Evolutionary conservation across 2,797 vertebrate genomes (phyloP), one percentile per base, ranked within the genome.

Genomic region (Uromys caudimaculatus): DNA sequence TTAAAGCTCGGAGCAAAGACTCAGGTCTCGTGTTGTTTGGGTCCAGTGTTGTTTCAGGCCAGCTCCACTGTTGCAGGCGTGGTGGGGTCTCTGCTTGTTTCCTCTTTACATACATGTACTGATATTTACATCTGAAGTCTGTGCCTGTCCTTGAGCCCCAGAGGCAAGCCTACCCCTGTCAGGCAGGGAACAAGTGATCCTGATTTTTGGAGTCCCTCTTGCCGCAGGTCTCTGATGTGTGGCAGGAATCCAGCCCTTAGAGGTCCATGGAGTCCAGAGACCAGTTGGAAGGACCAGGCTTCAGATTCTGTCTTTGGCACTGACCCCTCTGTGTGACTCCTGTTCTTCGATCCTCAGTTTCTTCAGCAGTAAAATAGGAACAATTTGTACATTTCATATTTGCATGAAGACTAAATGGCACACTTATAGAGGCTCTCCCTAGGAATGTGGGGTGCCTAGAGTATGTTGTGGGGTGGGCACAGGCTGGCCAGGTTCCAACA

Each of bases 1-100:
- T 58, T 84, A 47, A 73, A 71, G 56, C 81, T 78, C n/a, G 89
- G 32, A 87, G 91, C 17, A 50, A 56, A 56, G 35, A n/a, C 58
- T 67, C 35, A 38, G 44, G 44, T 8, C 6, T 52, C 54, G 50
- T 6, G 32, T n/a, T n/a, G 71, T 94, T 54, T 35, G 50, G 29
- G 47, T 77, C 29, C 52, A 6, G 21, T 8, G 19, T 82, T 58
- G 81, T 94, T 92, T 67, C 32, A 95, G 78, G 21, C 35, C 60
- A 56, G 3, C 13, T 91, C 35, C 75, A 50, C 60, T 83, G 16
- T 29, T 62, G 89, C 24, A 13, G 78, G 24, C 32, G 52, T 16
- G 14, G 50, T 14, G 50, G 27, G 78, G n/a, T 29, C 32, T 41
- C 88, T 27, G 35, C 29, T 50, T 24, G 2, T 23, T 58, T 78